Evolutionary conservation across 2,888 invertebrate species (phyloP).

Genomic region (Machimus atricapillus): DNA sequence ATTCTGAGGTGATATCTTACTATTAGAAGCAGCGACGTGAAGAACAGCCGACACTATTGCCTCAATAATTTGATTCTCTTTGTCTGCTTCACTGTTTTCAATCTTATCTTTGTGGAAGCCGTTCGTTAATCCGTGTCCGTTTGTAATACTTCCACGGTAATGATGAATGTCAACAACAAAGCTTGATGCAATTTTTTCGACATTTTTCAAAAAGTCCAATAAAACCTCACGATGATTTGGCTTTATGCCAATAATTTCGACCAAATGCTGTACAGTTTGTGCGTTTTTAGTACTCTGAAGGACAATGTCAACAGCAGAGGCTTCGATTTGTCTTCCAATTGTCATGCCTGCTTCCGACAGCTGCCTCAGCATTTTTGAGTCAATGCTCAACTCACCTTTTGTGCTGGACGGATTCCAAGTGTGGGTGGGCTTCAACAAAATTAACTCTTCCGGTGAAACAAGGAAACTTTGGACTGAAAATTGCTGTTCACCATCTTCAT

Average conservation of each 20-base stretch:
- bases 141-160: not conserved
- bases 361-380: conserved; percentile 71
- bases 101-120: conserved; percentile 31
- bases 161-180: not conserved
- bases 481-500: conserved; percentile 70
- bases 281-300: conserved; percentile 61
- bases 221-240: conserved; percentile 38
- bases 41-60: conserved; percentile 39
- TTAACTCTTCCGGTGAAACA: conserved; percentile 64
- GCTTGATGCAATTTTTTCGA: conserved; percentile 43
- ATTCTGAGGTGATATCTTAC: conserved; percentile 18
- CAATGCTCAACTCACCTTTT: conserved; percentile 68
- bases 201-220: conserved; percentile 42
- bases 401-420: conserved; percentile 47
- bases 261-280: conserved; percentile 44
- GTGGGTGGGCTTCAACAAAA: conserved; percentile 60
- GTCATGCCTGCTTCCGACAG: conserved; percentile 74
- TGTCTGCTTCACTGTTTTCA: conserved; percentile 14
- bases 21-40: conserved; percentile 14
- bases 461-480: conserved; percentile 76
- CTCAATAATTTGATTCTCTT: conserved; percentile 40
- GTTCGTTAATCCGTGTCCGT: conserved; percentile 16
- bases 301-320: conserved; percentile 69
- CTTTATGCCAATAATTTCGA: conserved; percentile 30
- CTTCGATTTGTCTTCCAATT: conserved; percentile 70